These are phyloP conservation scores for Acrocyrtus sp. DNA, from an alignment of 2,888 invertebrate species.

Conservation along the genomic window DNA sequence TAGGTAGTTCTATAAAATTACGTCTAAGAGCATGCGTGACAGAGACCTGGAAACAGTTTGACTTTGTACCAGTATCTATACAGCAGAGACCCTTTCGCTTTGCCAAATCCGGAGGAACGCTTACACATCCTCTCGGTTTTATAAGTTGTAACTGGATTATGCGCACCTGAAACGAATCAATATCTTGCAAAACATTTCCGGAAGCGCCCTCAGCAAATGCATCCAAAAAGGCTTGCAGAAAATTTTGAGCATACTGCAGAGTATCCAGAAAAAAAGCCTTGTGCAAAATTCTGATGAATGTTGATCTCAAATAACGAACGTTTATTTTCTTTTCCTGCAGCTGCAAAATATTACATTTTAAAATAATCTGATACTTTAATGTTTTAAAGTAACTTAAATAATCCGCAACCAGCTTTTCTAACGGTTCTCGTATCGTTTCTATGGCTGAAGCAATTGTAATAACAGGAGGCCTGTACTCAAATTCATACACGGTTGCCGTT, in stretches of 20 bases:
- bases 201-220: no score
- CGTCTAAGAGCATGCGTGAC: no score
- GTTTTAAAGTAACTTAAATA: not conserved
- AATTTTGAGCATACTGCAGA: not conserved
- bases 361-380: not conserved
- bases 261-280: not conserved
- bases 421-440: not conserved
- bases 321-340: not conserved
- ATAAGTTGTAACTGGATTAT: no score
- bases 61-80: no score
- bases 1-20: not conserved
- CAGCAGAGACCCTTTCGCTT: no score
- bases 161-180: no score
- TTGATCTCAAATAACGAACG: not conserved
- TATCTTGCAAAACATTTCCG: no score
- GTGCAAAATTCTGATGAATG: not conserved
- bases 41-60: no score
- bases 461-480: not conserved
- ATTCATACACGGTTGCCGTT: not conserved
- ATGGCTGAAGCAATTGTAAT: not conserved
- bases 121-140: not conserved
- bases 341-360: not conserved
- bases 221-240: no score
- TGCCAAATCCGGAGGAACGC: not conserved
- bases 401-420: not conserved